Evolutionary conservation across 2,888 invertebrate genomes (phyloP), one percentile per base, ranked within the genome.

Genomic region (Belgica antarctica): DNA sequence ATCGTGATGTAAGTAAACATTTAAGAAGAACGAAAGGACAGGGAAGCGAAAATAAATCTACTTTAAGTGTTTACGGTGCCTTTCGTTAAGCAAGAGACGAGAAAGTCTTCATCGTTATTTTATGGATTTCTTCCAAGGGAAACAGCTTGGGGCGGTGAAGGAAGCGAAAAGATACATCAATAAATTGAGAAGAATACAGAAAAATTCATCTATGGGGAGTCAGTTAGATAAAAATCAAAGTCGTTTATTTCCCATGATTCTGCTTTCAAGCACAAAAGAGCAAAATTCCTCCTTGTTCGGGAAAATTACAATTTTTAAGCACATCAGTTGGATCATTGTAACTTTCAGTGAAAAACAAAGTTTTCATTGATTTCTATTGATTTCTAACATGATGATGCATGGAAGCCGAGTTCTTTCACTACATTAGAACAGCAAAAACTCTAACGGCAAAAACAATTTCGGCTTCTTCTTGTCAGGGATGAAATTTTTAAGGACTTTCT

Each of bases 161-260:
- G 27, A 59, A 27, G 25, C 22, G 52, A 7, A 17, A 31, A 59
- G 22, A 68, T 68, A 68, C 68, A 68, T 68, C 68, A 57, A 68
- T 68, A 68, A 68, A 68, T n/a, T n/a, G n/a, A n/a, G n/a, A n/a
- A n/a, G n/a, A n/a, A n/a, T n/a, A n/a, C n/a, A n/a, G n/a, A n/a
- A n/a, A n/a, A n/a, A n/a, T 68, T 68, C 57, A 68, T 68, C 68
- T 68, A 28, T 57, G 12, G 68, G 68, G 68, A 57, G 57, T 68
- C 15, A 25, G 31, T 46, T 59, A 41, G 65, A 68, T 57, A 31
- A 57, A 57, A 68, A 68, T 68, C 68, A 68, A 68, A 68, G 68
- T 68, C 68, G 68, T 68, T 68, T 68, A 68, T 68, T 68, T 52
- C 68, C 52, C 68, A 31, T 68, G 68, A 52, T 46, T 31, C 8